Evolutionary conservation across 2,113 vertebrate species (phyloP).

Genomic region (Sylvia atricapilla): DNA sequence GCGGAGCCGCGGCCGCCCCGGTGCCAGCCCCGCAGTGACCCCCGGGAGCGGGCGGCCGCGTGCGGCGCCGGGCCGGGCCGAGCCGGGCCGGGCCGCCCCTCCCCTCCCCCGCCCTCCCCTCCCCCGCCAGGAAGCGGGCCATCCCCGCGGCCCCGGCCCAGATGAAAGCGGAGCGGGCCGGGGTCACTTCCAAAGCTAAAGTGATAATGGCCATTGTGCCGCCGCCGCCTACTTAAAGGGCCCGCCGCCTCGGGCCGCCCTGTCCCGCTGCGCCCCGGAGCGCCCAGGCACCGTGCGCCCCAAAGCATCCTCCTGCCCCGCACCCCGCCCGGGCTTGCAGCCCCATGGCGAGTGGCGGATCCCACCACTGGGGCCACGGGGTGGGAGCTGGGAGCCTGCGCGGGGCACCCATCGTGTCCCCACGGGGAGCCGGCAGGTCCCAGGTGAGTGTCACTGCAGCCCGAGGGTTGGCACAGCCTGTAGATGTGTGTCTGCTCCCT

Average conservation of each 20-base stretch:
- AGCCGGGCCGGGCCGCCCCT: no score
- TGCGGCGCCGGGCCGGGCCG: neutral
- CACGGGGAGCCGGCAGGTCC: neutral
- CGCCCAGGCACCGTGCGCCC: neutral
- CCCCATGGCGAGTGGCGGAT: fast-evolving
- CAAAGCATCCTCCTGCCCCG: neutral
- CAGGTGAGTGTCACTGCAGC: neutral
- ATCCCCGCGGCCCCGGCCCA: constrained; percentile 76
- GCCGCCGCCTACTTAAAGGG: constrained; percentile 72
- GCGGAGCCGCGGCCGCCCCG: constrained; percentile 43
- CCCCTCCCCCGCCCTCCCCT: constrained; percentile 46
- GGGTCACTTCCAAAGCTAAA: constrained; percentile 94
- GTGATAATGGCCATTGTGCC: constrained; percentile 82
- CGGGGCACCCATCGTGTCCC: neutral
- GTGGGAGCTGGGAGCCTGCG: neutral
- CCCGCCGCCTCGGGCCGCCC: constrained; percentile 17
- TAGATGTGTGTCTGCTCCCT: no score
- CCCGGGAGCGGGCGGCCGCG: constrained; percentile 17
- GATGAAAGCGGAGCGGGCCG: constrained; percentile 74
- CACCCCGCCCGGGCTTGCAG: neutral
- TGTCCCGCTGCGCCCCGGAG: neutral
- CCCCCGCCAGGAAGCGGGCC: constrained; percentile 88
- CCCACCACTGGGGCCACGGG: neutral
- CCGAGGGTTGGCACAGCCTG: neutral
- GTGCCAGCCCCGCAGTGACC: constrained; percentile 69